Base-by-base conservation (phyloP, 2,113 vertebrate species). In the Sander vitreus region DNA sequence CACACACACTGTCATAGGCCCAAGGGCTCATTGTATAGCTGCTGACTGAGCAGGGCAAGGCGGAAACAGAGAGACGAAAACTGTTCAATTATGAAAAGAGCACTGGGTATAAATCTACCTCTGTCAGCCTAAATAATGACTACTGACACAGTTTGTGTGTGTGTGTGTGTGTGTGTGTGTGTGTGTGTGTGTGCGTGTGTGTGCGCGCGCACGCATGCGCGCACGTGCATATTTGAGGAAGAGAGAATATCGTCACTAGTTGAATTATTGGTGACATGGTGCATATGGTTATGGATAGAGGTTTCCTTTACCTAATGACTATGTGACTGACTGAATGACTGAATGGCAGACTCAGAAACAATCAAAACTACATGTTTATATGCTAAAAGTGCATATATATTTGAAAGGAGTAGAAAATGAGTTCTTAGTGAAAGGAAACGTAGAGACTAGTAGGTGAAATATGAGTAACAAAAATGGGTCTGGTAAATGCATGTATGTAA, bases 1-100 rank as follows among this genome's bases (percentile, higher is more conserved):
- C 70, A 77, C 78, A 85, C 67, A 73, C 82, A 66, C 53, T 50
- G 63, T 78, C 71, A 64, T 25, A 27, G 80, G 81, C 84, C 73
- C 66, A 14, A 39, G 71, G 83, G 66, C 79, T 85, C 77, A 83
- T 63, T 81, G 81, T 64, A 79, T 92, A 91, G 76, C 81, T 90
- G 91, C 90, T 93, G 93, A 94, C 87, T 84, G 86, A 88, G 94
- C 93, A 85, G 58, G 51, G 75, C 23, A 62, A 83, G 76, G 85
- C 67, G 67, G 88, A 93, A 91, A 91, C 85, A 90, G 58, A 88
- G 80, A 85, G 77, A 88, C 68, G 85, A 93, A 93, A 93, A 92
- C 85, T 86, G 75, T 93, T 94, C 90, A 95, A 94, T 95, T 94
- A 95, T 94, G 88, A 86, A 93, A 90, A 95, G 91, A 93, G 92